These are phyloP conservation scores for Eupeodes corollae DNA, from an alignment of 1,140 invertebrate genomes.

Conservation along the genomic window DNA sequence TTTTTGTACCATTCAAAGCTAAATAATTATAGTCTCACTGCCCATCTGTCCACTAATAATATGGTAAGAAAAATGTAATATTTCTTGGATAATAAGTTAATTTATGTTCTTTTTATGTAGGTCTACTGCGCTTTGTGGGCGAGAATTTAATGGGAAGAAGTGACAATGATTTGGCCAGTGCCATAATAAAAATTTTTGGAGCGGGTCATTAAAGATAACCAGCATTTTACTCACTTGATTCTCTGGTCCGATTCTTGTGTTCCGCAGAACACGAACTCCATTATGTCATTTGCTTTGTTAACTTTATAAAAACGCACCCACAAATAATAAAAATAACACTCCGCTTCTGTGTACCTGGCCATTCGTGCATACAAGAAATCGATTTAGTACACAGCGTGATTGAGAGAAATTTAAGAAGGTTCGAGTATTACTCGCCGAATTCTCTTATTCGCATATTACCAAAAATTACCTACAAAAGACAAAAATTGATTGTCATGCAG, in stretches of 20 bases:
- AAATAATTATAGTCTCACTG: conserved; percentile 18
- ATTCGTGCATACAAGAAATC: conserved; percentile 18
- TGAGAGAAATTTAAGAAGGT: conserved; percentile 14
- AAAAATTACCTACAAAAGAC: not conserved
- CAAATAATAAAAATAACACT: conserved; percentile 12
- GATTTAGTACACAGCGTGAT: conserved; percentile 18
- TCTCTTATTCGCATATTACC: not conserved
- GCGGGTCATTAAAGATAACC: conserved; percentile 8
- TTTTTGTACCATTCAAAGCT: conserved; percentile 18
- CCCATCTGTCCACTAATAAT: conserved; percentile 10
- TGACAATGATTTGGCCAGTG: conserved; percentile 20
- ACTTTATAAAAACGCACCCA: conserved; percentile 12
- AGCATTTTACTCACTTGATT: conserved; percentile 11
- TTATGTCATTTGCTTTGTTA: conserved; percentile 14
- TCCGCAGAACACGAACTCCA: conserved; percentile 20
- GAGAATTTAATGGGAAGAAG: conserved; percentile 11
- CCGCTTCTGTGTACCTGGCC: conserved; percentile 22
- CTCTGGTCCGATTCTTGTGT: conserved; percentile 22
- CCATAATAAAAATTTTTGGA: conserved; percentile 14
- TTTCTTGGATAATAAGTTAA: too few species aligned
- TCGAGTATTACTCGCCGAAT: conserved; percentile 16
- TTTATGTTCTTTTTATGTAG: too few species aligned
- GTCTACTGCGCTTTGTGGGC: conserved; percentile 16
- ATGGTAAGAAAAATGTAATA: not conserved
- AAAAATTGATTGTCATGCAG: not conserved